Percentiles rank a stretch among this genome's conserved stretches.
Conservation (phyloP, 2,888 invertebrate genomes). For the Pecten maximus region DNA sequence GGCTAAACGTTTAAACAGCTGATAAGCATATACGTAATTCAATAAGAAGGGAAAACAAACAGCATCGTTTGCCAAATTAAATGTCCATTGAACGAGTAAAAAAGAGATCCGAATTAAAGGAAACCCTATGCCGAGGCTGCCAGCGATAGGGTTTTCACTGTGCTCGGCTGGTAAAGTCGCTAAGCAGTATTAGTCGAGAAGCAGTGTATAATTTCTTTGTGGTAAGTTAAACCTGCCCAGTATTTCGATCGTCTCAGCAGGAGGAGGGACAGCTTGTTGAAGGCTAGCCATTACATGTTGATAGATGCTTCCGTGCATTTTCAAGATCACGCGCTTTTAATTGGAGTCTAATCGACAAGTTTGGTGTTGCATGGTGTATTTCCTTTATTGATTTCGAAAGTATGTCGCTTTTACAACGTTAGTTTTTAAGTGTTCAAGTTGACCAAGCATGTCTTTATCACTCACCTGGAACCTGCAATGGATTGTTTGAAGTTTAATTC, state of each 20-base stretch:
- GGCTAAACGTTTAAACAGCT: slow-evolving; percentile 10
- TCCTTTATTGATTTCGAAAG: not conserved
- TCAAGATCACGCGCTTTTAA: not conserved
- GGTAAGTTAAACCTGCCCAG: not conserved
- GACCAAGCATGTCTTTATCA: not conserved
- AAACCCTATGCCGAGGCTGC: not conserved
- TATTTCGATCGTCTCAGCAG: not conserved
- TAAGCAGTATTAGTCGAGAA: not conserved
- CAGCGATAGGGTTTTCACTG: slow-evolving; percentile 19
- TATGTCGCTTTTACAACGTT: not conserved
- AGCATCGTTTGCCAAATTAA: slow-evolving; percentile 5
- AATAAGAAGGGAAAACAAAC: slow-evolving; percentile 8
- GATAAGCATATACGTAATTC: slow-evolving; percentile 4
- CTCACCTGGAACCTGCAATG: slow-evolving; percentile 25
- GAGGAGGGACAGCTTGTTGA: not conserved
- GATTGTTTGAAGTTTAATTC: slow-evolving; percentile 32
- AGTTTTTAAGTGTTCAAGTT: not conserved
- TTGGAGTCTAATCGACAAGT: not conserved
- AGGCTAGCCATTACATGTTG: not conserved
- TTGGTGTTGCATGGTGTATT: not conserved
- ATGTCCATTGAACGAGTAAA: slow-evolving; percentile 13
- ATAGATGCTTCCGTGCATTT: not conserved
- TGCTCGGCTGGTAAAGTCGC: not conserved
- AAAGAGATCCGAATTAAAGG: slow-evolving; percentile 11
- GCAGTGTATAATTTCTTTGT: not conserved